Evolutionary conservation across 2,888 invertebrate species (phyloP).

Genomic region (Tenthredo amoena): DNA sequence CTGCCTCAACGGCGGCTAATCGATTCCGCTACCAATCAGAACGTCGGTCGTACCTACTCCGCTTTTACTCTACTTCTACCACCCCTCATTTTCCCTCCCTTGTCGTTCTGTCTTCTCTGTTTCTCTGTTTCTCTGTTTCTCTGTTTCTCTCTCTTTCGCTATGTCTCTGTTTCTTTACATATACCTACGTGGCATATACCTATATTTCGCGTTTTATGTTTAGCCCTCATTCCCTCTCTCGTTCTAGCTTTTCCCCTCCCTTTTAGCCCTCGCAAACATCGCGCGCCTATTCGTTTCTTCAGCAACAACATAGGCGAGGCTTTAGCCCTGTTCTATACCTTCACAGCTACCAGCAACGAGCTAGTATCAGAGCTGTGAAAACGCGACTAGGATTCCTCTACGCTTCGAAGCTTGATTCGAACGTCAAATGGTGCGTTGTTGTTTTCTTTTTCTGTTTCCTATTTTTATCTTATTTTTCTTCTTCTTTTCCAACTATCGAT

Average conservation of each 20-base stretch:
- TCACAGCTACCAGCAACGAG: slow-evolving; percentile 7
- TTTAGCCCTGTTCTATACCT: slow-evolving; percentile 1
- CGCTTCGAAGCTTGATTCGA: slow-evolving; percentile 7
- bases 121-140: slow-evolving; percentile 51
- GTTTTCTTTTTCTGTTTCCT: neutral
- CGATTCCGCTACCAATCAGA: slow-evolving; percentile 77
- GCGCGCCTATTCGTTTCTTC: slow-evolving; percentile 25
- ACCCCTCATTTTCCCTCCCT: slow-evolving; percentile 52
- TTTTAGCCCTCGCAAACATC: neutral
- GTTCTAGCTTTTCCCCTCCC: slow-evolving; percentile 47
- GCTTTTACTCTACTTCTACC: slow-evolving; percentile 64
- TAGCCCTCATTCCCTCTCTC: slow-evolving; percentile 49
- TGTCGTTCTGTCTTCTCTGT: slow-evolving; percentile 55
- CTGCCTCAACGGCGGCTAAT: slow-evolving; percentile 65
- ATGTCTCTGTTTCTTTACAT: neutral
- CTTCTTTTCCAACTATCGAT: slow-evolving; percentile 21
- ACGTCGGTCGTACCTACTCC: slow-evolving; percentile 61
- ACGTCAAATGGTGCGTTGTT: slow-evolving; percentile 33
- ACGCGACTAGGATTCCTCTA: slow-evolving; percentile 15
- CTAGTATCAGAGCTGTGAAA: neutral
- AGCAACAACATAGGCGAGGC: slow-evolving; percentile 39
- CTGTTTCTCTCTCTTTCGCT: slow-evolving; percentile 8
- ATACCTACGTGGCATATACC: neutral
- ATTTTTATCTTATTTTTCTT: neutral
- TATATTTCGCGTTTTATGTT: neutral